Evolutionary conservation across 1,140 invertebrate genomes (phyloP).

Genomic region (Drosophila rufa): DNA sequence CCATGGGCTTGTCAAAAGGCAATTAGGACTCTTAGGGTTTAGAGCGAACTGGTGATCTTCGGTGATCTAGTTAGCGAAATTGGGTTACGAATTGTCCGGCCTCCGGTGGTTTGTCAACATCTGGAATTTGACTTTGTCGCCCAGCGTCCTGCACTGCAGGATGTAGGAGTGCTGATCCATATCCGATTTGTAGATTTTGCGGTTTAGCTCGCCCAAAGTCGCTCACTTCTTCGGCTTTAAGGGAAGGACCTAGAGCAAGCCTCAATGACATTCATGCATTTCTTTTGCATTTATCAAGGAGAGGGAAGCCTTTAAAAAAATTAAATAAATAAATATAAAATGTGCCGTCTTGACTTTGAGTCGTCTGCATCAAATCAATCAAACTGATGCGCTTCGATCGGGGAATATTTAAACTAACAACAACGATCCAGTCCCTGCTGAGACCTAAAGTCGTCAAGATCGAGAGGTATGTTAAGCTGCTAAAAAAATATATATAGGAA

Average conservation of each 20-base stretch:
- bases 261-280: constrained; percentile 12
- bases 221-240: constrained; percentile 4
- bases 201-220: constrained; percentile 8
- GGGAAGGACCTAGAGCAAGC: neutral
- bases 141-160: neutral
- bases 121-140: constrained; percentile 50
- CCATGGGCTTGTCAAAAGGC: constrained; percentile 59
- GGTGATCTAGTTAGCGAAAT: constrained; percentile 73
- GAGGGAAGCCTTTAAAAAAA: neutral
- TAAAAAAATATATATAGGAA: neutral
- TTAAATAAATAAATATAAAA: constrained; percentile 7
- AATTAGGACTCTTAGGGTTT: constrained; percentile 63
- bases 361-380: constrained; percentile 76
- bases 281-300: constrained; percentile 22
- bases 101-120: constrained; percentile 50
- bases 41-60: constrained; percentile 6
- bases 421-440: neutral
- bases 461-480: neutral
- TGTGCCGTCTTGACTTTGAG: constrained; percentile 21
- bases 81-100: constrained; percentile 41
- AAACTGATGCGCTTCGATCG: constrained; percentile 74
- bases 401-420: constrained; percentile 77
- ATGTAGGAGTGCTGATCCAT: constrained; percentile 14
- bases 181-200: constrained; percentile 32
- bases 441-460: too few relatives aligned